Evolutionary conservation across 2,888 invertebrate species (phyloP), one percentile per base, ranked within the genome.

Genomic region (Cosmopolites sordidus): DNA sequence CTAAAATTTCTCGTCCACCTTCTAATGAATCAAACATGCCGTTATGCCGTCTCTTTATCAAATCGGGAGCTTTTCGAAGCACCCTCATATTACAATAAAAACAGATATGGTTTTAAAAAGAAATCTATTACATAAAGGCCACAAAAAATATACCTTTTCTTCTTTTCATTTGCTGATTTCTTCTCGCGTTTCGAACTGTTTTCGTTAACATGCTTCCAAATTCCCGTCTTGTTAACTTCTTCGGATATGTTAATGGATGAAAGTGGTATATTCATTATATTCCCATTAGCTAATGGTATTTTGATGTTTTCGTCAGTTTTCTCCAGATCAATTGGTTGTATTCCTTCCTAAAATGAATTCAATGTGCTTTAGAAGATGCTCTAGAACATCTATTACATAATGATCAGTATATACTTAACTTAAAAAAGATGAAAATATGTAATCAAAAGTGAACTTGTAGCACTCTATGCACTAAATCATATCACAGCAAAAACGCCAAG

Each of bases 121-220:
- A n/a, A n/a, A n/a, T n/a, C n/a, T n/a, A n/a, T n/a, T n/a, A n/a
- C n/a, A n/a, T n/a, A n/a, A n/a, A n/a, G n/a, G n/a, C n/a, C n/a
- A n/a, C n/a, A n/a, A n/a, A n/a, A n/a, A n/a, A n/a, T 43, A 16
- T 50, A 63, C 64, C 53, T 61, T 51, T 62, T 62, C 30, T 59
- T 54, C 60, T 66, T 69, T 65, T 66, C 63, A 40, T 63, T 61
- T 55, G 66, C 68, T 51, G 66, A 62, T 50, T 53, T 68, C 16
- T 72, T 71, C 59, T 68, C 72, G 57, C 69, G 70, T 59, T 66
- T 67, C 43, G 77, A 76, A 60, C 77, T 78, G 58, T 78, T 79
- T 65, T 84, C 85, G 70, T 90, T 91, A 11, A 92, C 87, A 74
- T 92, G 90, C 68, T 92, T 90, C 96, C 96, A 97, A 67, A 96